Conservation (phyloP, 1,140 invertebrate species). For the Drosophila aff. region DNA sequence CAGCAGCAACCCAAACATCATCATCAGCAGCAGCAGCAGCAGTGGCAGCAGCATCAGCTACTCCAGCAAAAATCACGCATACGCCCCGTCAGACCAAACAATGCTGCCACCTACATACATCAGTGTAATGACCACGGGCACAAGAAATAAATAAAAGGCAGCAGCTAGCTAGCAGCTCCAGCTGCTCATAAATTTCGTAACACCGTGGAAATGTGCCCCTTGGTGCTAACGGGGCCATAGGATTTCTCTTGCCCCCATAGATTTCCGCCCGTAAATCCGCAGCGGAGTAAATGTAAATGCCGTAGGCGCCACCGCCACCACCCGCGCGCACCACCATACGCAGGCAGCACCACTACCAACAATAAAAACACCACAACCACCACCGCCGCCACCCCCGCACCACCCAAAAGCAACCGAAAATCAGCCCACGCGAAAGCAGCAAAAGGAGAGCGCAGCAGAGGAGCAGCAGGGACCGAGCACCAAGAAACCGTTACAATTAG, state of each 20-base stretch:
- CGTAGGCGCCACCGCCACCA: slow-evolving; percentile 37
- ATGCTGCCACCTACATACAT: slow-evolving; percentile 40
- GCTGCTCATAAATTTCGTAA: slow-evolving; percentile 64
- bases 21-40: slow-evolving; percentile 1
- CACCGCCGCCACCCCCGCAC: slow-evolving; percentile 21
- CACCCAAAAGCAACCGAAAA: slow-evolving; percentile 15
- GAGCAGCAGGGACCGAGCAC: slow-evolving; percentile 5
- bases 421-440: slow-evolving; percentile 20
- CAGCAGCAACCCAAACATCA: slow-evolving; percentile 19
- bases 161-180: slow-evolving; percentile 50
- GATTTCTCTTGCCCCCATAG: slow-evolving; percentile 26
- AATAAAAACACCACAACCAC: not conserved
- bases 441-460: not conserved
- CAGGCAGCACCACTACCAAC: slow-evolving; percentile 16
- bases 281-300: slow-evolving; percentile 45
- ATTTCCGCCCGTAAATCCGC: slow-evolving; percentile 41
- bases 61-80: slow-evolving; percentile 67
- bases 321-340: slow-evolving; percentile 32
- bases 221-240: slow-evolving; percentile 49
- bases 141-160: slow-evolving; percentile 76
- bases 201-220: slow-evolving; percentile 55
- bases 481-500: slow-evolving; percentile 11
- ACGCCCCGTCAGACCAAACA: slow-evolving; percentile 69
- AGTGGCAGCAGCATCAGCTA: slow-evolving; percentile 2
- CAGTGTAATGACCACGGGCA: slow-evolving; percentile 72